Evolutionary conservation across 2,113 vertebrate species (phyloP).

Genomic region (Silurus meridionalis): DNA sequence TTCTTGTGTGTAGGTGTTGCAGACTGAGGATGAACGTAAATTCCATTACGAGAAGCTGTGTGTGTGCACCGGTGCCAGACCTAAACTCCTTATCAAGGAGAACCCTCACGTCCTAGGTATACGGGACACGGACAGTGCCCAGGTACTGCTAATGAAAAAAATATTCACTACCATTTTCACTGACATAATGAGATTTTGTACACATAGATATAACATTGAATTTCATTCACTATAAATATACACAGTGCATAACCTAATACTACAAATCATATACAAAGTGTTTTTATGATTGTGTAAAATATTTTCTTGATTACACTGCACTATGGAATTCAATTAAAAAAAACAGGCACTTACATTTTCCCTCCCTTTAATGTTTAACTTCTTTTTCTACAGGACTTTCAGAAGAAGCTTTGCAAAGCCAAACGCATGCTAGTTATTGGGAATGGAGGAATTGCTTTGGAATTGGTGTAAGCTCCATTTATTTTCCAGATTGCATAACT

Average conservation of each 20-base stretch:
- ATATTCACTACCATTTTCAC: background rate
- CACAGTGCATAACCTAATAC: background rate
- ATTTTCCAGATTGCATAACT: no score
- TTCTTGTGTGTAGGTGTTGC: slow-evolving; percentile 71
- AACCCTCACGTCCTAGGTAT: slow-evolving; percentile 88
- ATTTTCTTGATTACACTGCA: background rate
- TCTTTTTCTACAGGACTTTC: slow-evolving; percentile 80
- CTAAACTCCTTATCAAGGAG: slow-evolving; percentile 81
- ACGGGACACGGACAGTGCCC: slow-evolving; percentile 93
- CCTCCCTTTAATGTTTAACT: background rate
- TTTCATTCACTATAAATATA: background rate
- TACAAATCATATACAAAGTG: background rate
- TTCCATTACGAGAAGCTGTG: slow-evolving; percentile 86
- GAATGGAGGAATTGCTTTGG: slow-evolving; percentile 95
- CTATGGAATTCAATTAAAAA: background rate
- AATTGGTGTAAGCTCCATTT: slow-evolving; percentile 85
- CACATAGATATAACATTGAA: background rate
- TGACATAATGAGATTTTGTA: background rate
- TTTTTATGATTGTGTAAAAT: background rate
- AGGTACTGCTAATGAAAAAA: slow-evolving; percentile 70
- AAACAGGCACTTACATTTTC: background rate
- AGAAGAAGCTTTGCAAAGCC: slow-evolving; percentile 82
- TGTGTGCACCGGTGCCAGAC: slow-evolving; percentile 87
- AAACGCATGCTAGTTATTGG: slow-evolving; percentile 88
- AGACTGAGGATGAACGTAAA: slow-evolving; percentile 78